Base-by-base conservation (phyloP, 2,888 invertebrate species). In the Pachymerium ferrugineum region DNA sequence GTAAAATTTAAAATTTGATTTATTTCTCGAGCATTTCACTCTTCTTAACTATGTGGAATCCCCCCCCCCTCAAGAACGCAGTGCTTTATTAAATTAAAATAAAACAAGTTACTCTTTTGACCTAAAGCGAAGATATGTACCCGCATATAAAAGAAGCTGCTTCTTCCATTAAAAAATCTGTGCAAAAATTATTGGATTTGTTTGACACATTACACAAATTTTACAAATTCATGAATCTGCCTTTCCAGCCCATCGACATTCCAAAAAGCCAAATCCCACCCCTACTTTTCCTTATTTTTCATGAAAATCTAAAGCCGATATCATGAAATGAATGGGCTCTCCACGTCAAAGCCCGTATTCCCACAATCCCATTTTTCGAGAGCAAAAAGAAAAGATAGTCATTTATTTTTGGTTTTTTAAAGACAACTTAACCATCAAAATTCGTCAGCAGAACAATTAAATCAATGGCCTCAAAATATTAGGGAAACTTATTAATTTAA, bases 41-140 rank as follows among this genome's bases (percentile, higher is more conserved):
- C 28, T 25, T 28, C 62, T 25, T 62, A 62, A 28, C n/a, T 3
- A 14, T 28, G 28, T 28, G 25, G 25, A 62, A 62, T 62, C 25
- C 25, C 62, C 62, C 62, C 25, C 25, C 62, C 62, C 62, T 25
- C 62, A 28, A 62, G 62, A 62, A 22, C 28, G 28, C 22, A 28
- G 28, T 62, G 62, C 62, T 28, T 62, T 62, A 62, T 62, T 62
- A 62, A 62, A 62, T 62, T 62, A 62, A 62, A 62, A 62, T 62
- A 62, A 62, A 62, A 62, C 62, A 62, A 62, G 62, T 62, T 62
- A 62, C 62, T 62, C 62, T 62, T 28, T 28, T 3, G 14, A 22
- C 62, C 62, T 5, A n/a, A n/a, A n/a, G n/a, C n/a, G n/a, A n/a
- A n/a, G n/a, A n/a, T n/a, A n/a, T n/a, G n/a, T n/a, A 3, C 62